These are phyloP conservation scores for Sinella curviseta DNA, from an alignment of 1,140 invertebrate genomes.

Conservation along the genomic window DNA sequence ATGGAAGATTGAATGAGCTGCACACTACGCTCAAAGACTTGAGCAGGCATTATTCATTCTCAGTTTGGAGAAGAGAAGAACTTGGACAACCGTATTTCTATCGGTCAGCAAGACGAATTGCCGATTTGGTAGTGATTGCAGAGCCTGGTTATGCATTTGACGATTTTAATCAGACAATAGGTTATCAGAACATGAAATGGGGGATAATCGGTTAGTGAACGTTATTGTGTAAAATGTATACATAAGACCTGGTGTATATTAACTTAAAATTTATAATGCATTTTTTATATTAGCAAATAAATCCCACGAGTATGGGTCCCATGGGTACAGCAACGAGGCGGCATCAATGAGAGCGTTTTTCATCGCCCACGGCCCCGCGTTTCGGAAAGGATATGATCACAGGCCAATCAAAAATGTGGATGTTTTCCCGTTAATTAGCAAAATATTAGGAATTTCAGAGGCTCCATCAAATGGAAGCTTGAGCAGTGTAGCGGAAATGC, in stretches of 20 bases:
- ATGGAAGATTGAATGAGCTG: slow-evolving; percentile 59
- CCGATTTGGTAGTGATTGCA: background rate
- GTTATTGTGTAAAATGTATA: background rate
- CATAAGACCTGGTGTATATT: background rate
- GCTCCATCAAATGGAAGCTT: background rate
- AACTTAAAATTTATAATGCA: background rate
- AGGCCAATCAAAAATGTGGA: slow-evolving; percentile 8
- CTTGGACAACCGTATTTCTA: background rate
- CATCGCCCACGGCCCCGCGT: background rate
- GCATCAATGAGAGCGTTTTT: background rate
- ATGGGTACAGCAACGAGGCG: background rate
- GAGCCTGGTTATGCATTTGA: slow-evolving; percentile 18
- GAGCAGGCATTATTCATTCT: slow-evolving; percentile 39
- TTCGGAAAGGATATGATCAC: background rate
- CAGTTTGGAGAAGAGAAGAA: background rate
- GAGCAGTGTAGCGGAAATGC: background rate
- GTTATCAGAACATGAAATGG: background rate
- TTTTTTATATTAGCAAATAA: background rate
- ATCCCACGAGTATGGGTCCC: background rate
- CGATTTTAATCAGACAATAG: slow-evolving; percentile 42
- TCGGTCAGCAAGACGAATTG: background rate
- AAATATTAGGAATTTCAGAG: background rate
- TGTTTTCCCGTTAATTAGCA: background rate
- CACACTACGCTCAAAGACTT: slow-evolving; percentile 58
- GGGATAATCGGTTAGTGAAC: background rate